Base-by-base conservation (phyloP, 1,140 invertebrate genomes). In the Micrasema minimum region DNA sequence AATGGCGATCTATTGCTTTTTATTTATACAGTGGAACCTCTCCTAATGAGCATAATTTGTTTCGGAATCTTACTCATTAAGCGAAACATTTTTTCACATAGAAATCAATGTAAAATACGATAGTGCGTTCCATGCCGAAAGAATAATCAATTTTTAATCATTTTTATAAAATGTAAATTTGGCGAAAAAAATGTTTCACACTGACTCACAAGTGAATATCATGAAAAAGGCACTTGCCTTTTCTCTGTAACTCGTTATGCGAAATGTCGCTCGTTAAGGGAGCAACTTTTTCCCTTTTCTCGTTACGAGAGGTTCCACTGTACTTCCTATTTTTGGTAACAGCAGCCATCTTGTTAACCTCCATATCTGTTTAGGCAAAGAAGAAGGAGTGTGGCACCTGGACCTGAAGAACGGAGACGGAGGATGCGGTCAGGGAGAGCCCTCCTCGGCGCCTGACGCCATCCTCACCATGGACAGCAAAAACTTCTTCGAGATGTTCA, bases 391-490 rank as follows among this genome's bases (percentile, higher is more conserved):
- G 16, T 98, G 94, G 92, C 96, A 89, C 79, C 79, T 99, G 26
- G 95, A 99, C 82, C 83, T 99, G 75, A 98, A 97, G 82, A 94
- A 91, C 81, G 95, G 93, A 0, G 82, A 83, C 3, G 96, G 96
- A 0, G 74, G 87, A 0, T 90, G 90, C 77, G 96, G 95, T 0
- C 87, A 90, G 80, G 96, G 96, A 1, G 87, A 90, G 73, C 88
- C 93, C 11, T 82, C 84, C 41, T 78, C 82, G 37, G 81, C 89
- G 31, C 87, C 94, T 11, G 95, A 98, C 81, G 93, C 94, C 5
- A 95, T 90, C 0, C 87, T 99, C 45, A 92, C 90, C 5, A 93
- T 97, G 90, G 92, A 95, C 77, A 87, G 88, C 38, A 85, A 87
- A 23, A 89, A 93, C 79, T 93, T 94, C 76, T 89, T 91, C 74